Evolutionary conservation across 2,888 invertebrate species (phyloP).

Genomic region (Macaria notata): DNA sequence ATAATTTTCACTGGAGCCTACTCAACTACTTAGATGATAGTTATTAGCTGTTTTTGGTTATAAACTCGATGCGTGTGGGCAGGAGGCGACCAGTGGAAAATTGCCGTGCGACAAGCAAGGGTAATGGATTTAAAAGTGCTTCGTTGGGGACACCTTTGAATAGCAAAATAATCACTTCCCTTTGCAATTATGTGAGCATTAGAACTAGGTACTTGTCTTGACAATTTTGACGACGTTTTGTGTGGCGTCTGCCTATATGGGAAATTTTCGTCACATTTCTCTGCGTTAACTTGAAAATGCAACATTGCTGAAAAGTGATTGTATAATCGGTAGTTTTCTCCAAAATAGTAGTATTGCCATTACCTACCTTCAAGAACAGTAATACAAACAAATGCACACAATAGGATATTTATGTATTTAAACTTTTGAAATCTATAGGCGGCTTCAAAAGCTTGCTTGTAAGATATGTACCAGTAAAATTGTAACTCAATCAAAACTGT

Average conservation of each 20-base stretch:
- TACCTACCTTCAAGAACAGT: too few species aligned
- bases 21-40: conserved; percentile 75
- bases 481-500: too few species aligned
- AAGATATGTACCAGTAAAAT: too few species aligned
- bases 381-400: too few species aligned
- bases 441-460: too few species aligned
- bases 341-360: too few species aligned
- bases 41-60: conserved; percentile 74
- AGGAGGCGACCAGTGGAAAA: conserved; percentile 72
- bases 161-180: conserved; percentile 77
- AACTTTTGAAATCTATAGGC: too few species aligned
- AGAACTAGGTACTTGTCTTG: conserved; percentile 49
- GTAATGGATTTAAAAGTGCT: conserved; percentile 80
- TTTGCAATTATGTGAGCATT: conserved; percentile 57
- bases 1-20: conserved; percentile 79
- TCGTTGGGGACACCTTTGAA: conserved; percentile 63
- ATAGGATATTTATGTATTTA: too few species aligned
- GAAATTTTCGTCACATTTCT: conserved; percentile 10
- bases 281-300: background rate
- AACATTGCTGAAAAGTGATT: too few species aligned
- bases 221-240: conserved; percentile 44
- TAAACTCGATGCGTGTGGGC: conserved; percentile 73
- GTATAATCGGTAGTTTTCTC: too few species aligned
- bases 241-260: conserved; percentile 25
- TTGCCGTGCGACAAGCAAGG: conserved; percentile 73